Evolutionary conservation across 53 echinoderm and acorn worm genomes (phyloP), one percentile per base, ranked within the genome.

Genomic region (Echinarachnius parma): DNA sequence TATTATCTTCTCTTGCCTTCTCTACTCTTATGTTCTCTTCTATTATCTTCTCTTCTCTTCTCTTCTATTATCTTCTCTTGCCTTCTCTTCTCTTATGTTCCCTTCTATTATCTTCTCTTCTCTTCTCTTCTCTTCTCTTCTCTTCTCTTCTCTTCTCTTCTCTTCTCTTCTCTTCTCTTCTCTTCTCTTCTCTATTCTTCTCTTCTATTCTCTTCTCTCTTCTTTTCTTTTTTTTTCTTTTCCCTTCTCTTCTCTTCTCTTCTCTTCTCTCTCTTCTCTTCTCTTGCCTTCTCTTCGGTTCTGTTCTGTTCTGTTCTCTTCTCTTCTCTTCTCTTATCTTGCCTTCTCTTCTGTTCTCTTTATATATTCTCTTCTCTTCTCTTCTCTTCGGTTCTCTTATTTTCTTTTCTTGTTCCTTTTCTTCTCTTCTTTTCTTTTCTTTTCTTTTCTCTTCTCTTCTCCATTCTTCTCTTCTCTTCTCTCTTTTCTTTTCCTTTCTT

Each of bases 41-140:
- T n/a, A n/a, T n/a, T n/a, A n/a, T n/a, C n/a, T n/a, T n/a, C n/a
- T n/a, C n/a, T n/a, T n/a, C n/a, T n/a, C n/a, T n/a, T n/a, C n/a
- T n/a, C n/a, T n/a, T n/a, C n/a, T n/a, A n/a, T n/a, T n/a, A n/a
- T n/a, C n/a, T n/a, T n/a, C n/a, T n/a, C n/a, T n/a, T n/a, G n/a
- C n/a, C n/a, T n/a, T n/a, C n/a, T n/a, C n/a, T n/a, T n/a, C n/a
- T n/a, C n/a, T n/a, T n/a, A n/a, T n/a, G n/a, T n/a, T n/a, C n/a
- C n/a, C n/a, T n/a, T n/a, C n/a, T n/a, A n/a, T n/a, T n/a, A n/a
- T n/a, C n/a, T n/a, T n/a, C n/a, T n/a, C n/a, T n/a, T n/a, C n/a
- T n/a, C n/a, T n/a, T n/a, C n/a, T n/a, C n/a, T 57, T 33, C 67
- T 70, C 37, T 86, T 77, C 23, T 37, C 34, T 26, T 82, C 86